Evolutionary conservation across 2,113 vertebrate species (phyloP).

Genomic region (Pelvicachromis taeniatus): DNA sequence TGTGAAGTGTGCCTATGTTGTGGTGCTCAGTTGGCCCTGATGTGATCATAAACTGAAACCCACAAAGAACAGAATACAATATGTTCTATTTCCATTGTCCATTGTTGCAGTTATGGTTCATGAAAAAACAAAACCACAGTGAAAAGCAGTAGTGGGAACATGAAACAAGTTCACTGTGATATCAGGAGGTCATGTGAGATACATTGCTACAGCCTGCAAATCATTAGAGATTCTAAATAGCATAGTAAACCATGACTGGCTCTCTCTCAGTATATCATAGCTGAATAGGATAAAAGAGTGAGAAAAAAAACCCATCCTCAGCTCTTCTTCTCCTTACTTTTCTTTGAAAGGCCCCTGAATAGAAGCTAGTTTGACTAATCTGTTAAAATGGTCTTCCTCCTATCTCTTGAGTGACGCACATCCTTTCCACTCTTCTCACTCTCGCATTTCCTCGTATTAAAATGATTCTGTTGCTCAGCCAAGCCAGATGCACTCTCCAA

Average conservation of each 20-base stretch:
- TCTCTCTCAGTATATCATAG: not conserved
- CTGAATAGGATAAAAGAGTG: conserved; percentile 1
- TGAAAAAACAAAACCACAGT: not conserved
- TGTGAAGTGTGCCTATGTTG: not conserved
- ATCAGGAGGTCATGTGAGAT: not conserved
- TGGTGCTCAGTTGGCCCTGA: not conserved
- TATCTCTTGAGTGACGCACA: conserved; percentile 51
- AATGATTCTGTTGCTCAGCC: conserved; percentile 52
- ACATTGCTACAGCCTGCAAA: not conserved
- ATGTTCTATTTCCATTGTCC: not conserved
- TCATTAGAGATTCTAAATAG: not conserved
- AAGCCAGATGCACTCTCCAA: conserved; percentile 56
- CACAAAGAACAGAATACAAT: not conserved
- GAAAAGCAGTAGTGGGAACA: not conserved
- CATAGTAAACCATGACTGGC: not conserved
- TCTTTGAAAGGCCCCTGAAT: conserved; percentile 30
- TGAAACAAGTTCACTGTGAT: not conserved
- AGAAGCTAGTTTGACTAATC: conserved; percentile 32
- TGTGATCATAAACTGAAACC: not conserved
- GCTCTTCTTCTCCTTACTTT: not conserved
- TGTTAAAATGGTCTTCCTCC: conserved; percentile 29
- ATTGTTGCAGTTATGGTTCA: not conserved
- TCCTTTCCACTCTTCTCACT: conserved; percentile 36
- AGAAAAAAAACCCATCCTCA: not conserved
- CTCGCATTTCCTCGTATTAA: conserved; percentile 48